Evolutionary conservation across 2,888 invertebrate species (phyloP).

Genomic region (Drosophila subsilvestris): DNA sequence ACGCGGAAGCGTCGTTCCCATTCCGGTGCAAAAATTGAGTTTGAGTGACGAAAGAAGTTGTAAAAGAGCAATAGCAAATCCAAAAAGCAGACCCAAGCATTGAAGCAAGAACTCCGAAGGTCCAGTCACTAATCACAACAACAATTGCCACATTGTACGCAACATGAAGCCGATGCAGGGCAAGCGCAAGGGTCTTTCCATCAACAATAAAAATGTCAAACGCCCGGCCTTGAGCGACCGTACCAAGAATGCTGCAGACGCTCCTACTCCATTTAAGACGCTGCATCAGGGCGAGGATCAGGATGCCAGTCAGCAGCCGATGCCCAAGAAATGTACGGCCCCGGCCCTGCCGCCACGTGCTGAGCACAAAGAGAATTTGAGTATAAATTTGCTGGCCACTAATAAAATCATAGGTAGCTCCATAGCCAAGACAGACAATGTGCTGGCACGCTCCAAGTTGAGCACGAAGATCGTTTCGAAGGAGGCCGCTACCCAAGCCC

Average conservation of each 20-base stretch:
- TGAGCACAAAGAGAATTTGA: slow-evolving; percentile 63
- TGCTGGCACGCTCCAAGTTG: slow-evolving; percentile 44
- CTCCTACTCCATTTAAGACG: too few relatives aligned
- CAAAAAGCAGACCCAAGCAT: too few relatives aligned
- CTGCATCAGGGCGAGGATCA: slow-evolving; percentile 68
- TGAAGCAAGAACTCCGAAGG: too few relatives aligned
- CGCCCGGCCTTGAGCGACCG: slow-evolving; percentile 94
- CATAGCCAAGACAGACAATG: slow-evolving; percentile 62
- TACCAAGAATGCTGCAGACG: slow-evolving; percentile 89
- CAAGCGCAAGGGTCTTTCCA: slow-evolving; percentile 93
- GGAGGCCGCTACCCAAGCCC: slow-evolving; percentile 68
- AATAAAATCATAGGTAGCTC: too few relatives aligned
- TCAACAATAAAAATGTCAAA: slow-evolving; percentile 90
- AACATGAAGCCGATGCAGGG: slow-evolving; percentile 83
- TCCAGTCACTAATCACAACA: slow-evolving; percentile 44
- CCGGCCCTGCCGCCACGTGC: slow-evolving; percentile 74
- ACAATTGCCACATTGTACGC: slow-evolving; percentile 70
- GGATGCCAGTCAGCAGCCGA: slow-evolving; percentile 84
- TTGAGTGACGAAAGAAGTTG: too few relatives aligned
- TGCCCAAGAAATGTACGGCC: slow-evolving; percentile 60
- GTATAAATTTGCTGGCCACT: slow-evolving; percentile 26
- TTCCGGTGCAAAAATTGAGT: too few relatives aligned
- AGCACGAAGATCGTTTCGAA: slow-evolving; percentile 37
- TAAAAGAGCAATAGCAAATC: too few relatives aligned
- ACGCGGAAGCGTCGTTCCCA: too few relatives aligned